Evolutionary conservation across 2,113 vertebrate genomes (phyloP), one percentile per base, ranked within the genome.

Genomic region (Orycteropus afer): DNA sequence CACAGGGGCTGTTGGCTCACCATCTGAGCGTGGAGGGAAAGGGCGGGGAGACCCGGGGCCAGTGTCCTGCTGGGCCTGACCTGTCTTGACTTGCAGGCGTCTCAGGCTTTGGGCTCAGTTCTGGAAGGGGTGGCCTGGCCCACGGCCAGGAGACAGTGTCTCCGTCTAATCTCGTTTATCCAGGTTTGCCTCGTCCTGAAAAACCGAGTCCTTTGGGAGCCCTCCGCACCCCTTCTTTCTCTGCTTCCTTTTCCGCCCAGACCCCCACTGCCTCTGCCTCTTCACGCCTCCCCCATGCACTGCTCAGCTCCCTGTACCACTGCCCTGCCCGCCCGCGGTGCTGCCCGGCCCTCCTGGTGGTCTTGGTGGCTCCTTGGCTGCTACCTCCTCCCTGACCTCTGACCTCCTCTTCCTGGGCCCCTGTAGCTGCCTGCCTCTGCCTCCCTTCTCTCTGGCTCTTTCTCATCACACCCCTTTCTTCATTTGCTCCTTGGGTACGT

Each of bases 61-160:
- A 80, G 63, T 32, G 29, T 91, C 22, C 37, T 81, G 42, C 34
- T 67, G 65, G 65, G 29, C 25, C 32, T 67, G 65, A 67, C 65
- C 65, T 67, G 34, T 34, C 15, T 14, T 67, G 23, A 10, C 55
- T 42, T 61, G n/a, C 25, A 2, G 29, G n/a, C n/a, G n/a, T n/a
- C n/a, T n/a, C n/a, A 53, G 29, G 55, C 40, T n/a, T 63, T 18
- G 15, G 65, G 45, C 18, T 59, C 89, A 8, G 15, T 42, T 42
- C 25, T 82, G 13, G 49, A 55, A 61, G 86, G 90, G 81, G 87
- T 65, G 51, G 25, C 73, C 59, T 34, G 82, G 15, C 67, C 55
- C 14, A 29, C 40, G n/a, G 17, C 13, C 2, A 23, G 11, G 45
- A 45, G 25, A 40, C 32, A 23, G 22, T 57, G 73, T 40, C 12